Conservation (phyloP, 2,797 vertebrate species). For the Tokudaia tokunoshimensis region DNA sequence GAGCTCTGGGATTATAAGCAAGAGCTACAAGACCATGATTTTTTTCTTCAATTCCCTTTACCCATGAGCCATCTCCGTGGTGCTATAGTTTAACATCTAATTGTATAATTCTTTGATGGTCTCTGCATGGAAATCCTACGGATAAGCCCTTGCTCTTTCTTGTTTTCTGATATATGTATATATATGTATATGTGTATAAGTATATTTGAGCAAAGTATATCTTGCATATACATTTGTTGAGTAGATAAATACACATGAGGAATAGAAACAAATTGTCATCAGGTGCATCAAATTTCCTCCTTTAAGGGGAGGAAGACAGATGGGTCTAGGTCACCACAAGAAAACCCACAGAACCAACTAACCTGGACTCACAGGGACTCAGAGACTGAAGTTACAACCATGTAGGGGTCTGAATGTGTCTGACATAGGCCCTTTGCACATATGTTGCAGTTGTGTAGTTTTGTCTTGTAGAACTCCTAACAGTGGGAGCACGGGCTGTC, state of each 20-base stretch:
- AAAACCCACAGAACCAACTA: not conserved
- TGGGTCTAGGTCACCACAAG: not conserved
- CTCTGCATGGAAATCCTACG: not conserved
- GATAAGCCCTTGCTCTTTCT: not conserved
- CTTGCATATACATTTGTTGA: slow-evolving; percentile 28
- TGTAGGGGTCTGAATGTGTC: not conserved
- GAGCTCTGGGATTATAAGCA: not conserved
- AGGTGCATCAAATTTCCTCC: slow-evolving; percentile 1
- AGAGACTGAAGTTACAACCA: not conserved
- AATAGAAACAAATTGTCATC: not conserved
- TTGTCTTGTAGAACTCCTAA: not conserved
- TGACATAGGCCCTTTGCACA: not conserved
- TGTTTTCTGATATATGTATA: not conserved
- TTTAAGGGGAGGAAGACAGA: not conserved
- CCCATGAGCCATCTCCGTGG: not conserved
- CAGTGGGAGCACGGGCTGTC: not conserved
- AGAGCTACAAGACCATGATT: not conserved
- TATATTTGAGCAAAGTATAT: not conserved
- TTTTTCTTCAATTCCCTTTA: not conserved
- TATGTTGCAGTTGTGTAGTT: not conserved
- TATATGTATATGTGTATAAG: not conserved
- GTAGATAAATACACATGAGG: slow-evolving; percentile 14
- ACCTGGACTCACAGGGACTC: not conserved
- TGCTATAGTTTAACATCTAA: not conserved
- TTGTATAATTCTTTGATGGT: not conserved